These are phyloP conservation scores for Conomelus anceps DNA, from an alignment of 2,888 invertebrate genomes.

Conservation along the genomic window DNA sequence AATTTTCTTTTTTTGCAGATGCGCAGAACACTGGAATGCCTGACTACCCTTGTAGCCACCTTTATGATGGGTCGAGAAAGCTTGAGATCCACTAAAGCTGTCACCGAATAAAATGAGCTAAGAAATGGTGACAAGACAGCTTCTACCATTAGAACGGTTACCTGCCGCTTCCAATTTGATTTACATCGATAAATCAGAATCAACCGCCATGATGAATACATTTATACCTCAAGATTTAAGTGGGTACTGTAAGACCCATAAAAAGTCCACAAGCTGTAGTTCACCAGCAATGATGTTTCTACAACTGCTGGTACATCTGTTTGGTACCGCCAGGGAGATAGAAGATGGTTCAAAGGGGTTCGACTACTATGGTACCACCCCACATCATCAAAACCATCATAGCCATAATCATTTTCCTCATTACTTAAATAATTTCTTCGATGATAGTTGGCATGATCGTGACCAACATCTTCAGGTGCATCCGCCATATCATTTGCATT, in stretches of 20 bases:
- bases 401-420: not conserved
- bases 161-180: not conserved
- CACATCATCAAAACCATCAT: not conserved
- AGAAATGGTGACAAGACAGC: not conserved
- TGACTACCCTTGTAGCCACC: not conserved
- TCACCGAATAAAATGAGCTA: not conserved
- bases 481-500: not conserved
- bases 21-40: not conserved
- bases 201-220: conserved; percentile 22
- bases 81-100: not conserved
- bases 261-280: conserved; percentile 28
- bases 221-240: conserved; percentile 30
- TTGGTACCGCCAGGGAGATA: conserved; percentile 30
- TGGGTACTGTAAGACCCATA: conserved; percentile 24
- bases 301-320: conserved; percentile 34
- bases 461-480: not conserved
- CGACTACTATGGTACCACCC: not conserved
- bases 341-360: not conserved
- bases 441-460: not conserved
- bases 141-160: not conserved
- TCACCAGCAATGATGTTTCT: conserved; percentile 35
- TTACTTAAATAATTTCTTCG: not conserved
- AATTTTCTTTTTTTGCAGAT: not conserved
- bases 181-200: not conserved
- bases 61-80: not conserved